Conservation (phyloP, 2,113 vertebrate genomes). For the Aegithalos caudatus region DNA sequence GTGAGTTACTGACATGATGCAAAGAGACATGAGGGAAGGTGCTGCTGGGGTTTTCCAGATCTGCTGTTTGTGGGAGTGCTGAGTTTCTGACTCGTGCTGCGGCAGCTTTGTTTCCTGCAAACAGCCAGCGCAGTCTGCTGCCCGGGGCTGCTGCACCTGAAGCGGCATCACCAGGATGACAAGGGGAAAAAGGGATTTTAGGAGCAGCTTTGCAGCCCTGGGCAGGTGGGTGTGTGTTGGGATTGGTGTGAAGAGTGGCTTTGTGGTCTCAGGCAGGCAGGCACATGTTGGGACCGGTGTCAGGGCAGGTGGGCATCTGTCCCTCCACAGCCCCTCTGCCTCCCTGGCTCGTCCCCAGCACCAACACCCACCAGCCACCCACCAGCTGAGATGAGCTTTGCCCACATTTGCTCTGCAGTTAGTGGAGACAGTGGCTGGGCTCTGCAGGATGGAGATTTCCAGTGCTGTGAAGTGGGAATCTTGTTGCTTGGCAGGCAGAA, state of each 20-base stretch:
- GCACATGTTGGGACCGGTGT: fast-evolving
- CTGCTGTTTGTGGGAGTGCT: neutral
- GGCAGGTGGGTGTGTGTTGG: fast-evolving
- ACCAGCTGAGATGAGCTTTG: neutral
- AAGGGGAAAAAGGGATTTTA: neutral
- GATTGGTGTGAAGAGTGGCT: neutral
- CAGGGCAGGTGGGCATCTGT: fast-evolving
- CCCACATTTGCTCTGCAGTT: fast-evolving
- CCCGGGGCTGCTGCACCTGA: neutral
- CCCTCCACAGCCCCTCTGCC: neutral
- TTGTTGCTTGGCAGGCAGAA: neutral
- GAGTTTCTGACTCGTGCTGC: neutral
- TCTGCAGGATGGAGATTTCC: neutral
- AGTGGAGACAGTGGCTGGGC: neutral
- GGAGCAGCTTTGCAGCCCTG: neutral
- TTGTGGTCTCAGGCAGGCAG: neutral
- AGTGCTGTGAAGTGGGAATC: neutral
- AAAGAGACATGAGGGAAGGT: neutral
- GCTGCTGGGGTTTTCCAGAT: neutral
- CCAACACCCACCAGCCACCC: neutral
- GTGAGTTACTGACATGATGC: neutral
- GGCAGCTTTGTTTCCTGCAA: fast-evolving
- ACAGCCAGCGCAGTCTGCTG: neutral
- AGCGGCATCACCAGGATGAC: fast-evolving
- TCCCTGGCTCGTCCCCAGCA: fast-evolving